Evolutionary conservation across 2,888 invertebrate species (phyloP), one percentile per base, ranked within the genome.

Genomic region (Drosophila histrio): DNA sequence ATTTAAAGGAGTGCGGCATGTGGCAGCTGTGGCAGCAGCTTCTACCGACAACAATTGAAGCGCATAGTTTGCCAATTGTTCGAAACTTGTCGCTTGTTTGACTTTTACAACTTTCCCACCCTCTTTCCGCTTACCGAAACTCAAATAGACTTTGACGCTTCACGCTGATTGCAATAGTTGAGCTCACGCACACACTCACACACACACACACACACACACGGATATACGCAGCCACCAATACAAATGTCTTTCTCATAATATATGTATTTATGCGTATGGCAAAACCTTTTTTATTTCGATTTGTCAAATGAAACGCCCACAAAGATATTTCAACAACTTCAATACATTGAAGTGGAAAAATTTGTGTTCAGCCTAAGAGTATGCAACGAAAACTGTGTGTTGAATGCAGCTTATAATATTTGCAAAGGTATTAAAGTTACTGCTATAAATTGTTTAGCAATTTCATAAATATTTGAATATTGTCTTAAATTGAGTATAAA

Each of bases 101-200:
- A 83, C 82, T 83, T 83, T 75, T 72, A 72, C 65, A 84, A 83
- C 87, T 87, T 87, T 65, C 67, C 19, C 17, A 24, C 9, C 34
- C 11, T 13, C 52, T 34, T 32, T 43, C 13, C 39, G 26, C 19
- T 30, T 22, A 50, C 67, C 64, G 34, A 59, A 84, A 82, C 87
- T 84, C 81, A 87, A 87, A 83, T 83, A 83, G 87, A 83, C 81
- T 83, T 83, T 83, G 78, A 84, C 82, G 87, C 87, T 84, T 87
- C 66, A 64, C 81, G 71, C 78, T 83, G 87, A 87, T 83, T 83
- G 82, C 82, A 75, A 80, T 87, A 84, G 78, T 83, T 82, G 67
- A 44, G 57, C 47, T 46, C 17, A 46, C 47, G 36, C 49, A 52
- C 22, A 36, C 47, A 34, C 57, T 46, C 36, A 13, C 47, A 13